phyloP scores from a whole-genome alignment of 2,113 vertebrate species.

The Typhlomys cinereus region DNA sequence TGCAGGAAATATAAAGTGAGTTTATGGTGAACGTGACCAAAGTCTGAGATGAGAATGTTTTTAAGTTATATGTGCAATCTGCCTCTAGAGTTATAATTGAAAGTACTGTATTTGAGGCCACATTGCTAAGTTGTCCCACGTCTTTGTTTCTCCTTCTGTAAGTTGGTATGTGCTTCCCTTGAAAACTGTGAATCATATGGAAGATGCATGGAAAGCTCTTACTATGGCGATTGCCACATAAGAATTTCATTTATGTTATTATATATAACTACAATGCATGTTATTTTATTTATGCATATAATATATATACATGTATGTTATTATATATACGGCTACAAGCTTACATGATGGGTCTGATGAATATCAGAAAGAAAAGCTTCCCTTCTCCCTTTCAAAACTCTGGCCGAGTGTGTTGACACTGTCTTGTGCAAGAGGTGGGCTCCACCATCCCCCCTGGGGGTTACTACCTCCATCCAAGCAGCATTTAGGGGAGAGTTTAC shows the following conservation, averaged over 20 bases:
- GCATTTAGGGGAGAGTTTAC: rapidly evolving
- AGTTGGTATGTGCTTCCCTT: neutral
- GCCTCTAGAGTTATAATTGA: neutral
- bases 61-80: neutral
- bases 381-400: neutral
- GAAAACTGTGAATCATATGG: neutral
- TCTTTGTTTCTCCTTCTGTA: neutral
- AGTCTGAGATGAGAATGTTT: constrained; percentile 28
- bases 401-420: neutral
- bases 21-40: constrained; percentile 12
- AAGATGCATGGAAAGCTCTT: neutral
- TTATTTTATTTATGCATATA: no score
- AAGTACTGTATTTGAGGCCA: neutral
- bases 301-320: no score
- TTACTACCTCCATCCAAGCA: neutral
- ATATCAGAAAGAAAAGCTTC: neutral
- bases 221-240: neutral
- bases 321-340: no score
- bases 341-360: neutral
- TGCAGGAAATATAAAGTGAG: constrained; percentile 48
- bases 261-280: no score
- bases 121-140: neutral
- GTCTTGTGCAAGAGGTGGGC: neutral
- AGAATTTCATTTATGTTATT: neutral
- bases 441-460: no score